These are phyloP conservation scores for Scaptodrosophila lebanonensis DNA, from an alignment of 1,140 invertebrate species.

Conservation along the genomic window DNA sequence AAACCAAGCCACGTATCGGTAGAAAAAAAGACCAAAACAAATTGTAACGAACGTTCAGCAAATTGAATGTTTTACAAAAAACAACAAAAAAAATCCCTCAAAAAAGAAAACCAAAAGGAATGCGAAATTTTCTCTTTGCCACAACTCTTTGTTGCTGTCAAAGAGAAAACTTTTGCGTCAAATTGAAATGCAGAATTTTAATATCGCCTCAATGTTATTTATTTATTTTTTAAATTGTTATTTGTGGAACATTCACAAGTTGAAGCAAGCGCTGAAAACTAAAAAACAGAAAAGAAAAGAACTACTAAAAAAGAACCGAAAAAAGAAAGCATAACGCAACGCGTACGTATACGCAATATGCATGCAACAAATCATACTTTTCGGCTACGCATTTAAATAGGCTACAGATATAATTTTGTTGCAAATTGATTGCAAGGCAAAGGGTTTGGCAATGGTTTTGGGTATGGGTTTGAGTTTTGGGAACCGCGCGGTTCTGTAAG, in stretches of 20 bases:
- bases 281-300: slow-evolving; percentile 39
- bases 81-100: slow-evolving; percentile 7
- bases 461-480: slow-evolving; percentile 25
- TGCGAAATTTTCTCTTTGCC: slow-evolving; percentile 51
- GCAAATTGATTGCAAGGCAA: slow-evolving; percentile 13
- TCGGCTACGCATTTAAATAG: neutral
- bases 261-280: slow-evolving; percentile 74
- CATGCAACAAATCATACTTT: neutral
- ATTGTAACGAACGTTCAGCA: slow-evolving; percentile 33
- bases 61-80: slow-evolving; percentile 75
- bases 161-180: slow-evolving; percentile 53
- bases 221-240: slow-evolving; percentile 47
- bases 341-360: slow-evolving; percentile 39
- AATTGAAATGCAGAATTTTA: slow-evolving; percentile 67
- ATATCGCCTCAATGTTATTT: slow-evolving; percentile 46
- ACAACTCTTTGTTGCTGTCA: slow-evolving; percentile 34
- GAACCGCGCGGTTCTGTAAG: slow-evolving; percentile 58
- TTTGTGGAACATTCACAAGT: slow-evolving; percentile 77
- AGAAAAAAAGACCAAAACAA: slow-evolving; percentile 18
- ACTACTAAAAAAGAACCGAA: slow-evolving; percentile 24
- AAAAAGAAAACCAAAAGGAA: slow-evolving; percentile 46
- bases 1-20: slow-evolving; percentile 22
- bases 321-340: slow-evolving; percentile 35
- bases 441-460: slow-evolving; percentile 34
- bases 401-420: neutral